Evolutionary conservation across 2,797 vertebrate genomes (phyloP), one percentile per base, ranked within the genome.

Genomic region (Philypnodon macrostomus): DNA sequence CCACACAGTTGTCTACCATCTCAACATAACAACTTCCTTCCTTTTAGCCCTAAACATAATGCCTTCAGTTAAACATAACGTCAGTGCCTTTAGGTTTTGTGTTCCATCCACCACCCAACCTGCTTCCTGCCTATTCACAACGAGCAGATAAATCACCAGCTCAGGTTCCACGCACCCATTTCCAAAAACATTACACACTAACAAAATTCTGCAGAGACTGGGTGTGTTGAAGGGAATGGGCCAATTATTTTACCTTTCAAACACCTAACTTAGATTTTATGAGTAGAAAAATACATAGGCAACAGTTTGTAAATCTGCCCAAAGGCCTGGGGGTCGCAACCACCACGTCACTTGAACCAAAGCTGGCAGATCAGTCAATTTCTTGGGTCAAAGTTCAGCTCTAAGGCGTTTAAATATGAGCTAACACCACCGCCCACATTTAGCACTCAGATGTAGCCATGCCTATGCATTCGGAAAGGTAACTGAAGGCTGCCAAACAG

Each of bases 361-460:
- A 75, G 23, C 36, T 65, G 53, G 30, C 37, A 51, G 49, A 53
- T 30, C 51, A 67, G 70, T 72, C 47, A 7, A 2, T 66, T 52
- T 54, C 23, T 5, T 0, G 36, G 60, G 67, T 63, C 49, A 69
- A 62, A 65, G 63, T 45, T 80, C 52, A 67, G 42, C 21, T 47
- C 29, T 7, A 16, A 69, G 60, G 58, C 61, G 53, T 52, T 54
- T 52, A 46, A 74, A 78, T 61, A 49, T 45, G 57, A 56, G 44
- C 26, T 7, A 39, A 2, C 47, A 56, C 41, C 38, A 42, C 38
- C 10, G 18, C 18, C 6, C 40, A n/a, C n/a, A n/a, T n/a, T n/a
- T 27, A 27, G 53, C 35, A 32, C 35, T 12, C 13, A 36, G 36
- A 29, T 38, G 27, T 26, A 23, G 45, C 48, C 39, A 37, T 47